Evolutionary conservation across 1,140 invertebrate species (phyloP), one percentile per base, ranked within the genome.

Genomic region (Leptinotarsa undecemlineata): DNA sequence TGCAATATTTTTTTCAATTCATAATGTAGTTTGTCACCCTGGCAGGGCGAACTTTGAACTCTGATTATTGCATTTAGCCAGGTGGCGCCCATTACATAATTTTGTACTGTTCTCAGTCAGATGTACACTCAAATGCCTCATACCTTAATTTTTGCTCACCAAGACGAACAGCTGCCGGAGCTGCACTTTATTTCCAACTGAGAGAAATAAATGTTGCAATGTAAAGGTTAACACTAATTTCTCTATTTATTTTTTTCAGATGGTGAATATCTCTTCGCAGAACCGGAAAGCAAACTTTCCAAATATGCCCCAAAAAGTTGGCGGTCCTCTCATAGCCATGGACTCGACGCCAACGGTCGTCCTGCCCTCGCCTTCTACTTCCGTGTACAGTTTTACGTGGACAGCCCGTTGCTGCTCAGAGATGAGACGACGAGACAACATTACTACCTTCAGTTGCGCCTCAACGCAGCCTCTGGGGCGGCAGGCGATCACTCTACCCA

Each of bases 261-360:
- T 90, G 94, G 94, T 85, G 96, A 98, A 88, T 97, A 96, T 86
- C 90, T 97, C 74, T 98, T 98, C 87, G 91, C 96, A 83, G 95
- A 97, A 85, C 91, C 92, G 81, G 96, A 97, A 83, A 95, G 92
- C 88, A 98, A 98, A 87, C 88, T 98, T 81, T 95, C 94, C 82
- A 98, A 98, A 88, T 96, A 97, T 89, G 95, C 95, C 76, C 94
- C 96, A 80, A 98, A 98, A 87, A 94, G 93, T 86, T 98, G 96
- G 95, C 93, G 95, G 85, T 94, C 94, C 75, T 95, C 95, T 73
- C 93, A 95, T 86, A 94, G 94, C 82, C 93, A 95, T 88, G 96
- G 96, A 74, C 88, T 96, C 85, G 95, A 96, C 87, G 94, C 92
- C 84, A 94, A 93, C 86, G 95, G 95, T 77, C 91, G 93, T 81